Percentiles rank a stretch among this genome's conserved stretches.
phyloP scores from a whole-genome alignment of 2,113 vertebrate species.

The Pangasianodon hypophthalmus region DNA sequence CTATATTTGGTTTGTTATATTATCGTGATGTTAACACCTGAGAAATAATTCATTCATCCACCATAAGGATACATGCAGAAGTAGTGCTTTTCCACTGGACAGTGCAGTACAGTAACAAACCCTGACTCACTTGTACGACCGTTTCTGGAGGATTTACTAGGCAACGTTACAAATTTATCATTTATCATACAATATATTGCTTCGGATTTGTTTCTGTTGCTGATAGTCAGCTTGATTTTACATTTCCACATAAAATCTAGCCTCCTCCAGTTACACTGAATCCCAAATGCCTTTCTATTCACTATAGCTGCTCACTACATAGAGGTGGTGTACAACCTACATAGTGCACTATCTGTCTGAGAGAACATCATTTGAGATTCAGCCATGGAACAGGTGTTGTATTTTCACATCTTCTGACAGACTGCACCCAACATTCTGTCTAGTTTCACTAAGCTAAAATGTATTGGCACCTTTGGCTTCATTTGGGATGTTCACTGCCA shows the following conservation, averaged over 20 bases:
- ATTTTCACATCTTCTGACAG: neutral
- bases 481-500: neutral
- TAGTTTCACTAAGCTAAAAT: neutral
- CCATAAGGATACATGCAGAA: neutral
- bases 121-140: neutral
- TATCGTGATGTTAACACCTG: neutral
- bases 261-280: too few relatives aligned
- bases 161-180: neutral
- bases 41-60: neutral
- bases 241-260: neutral
- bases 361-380: neutral
- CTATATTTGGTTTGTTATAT: neutral
- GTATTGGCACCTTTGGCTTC: neutral
- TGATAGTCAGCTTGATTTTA: neutral
- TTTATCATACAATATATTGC: neutral
- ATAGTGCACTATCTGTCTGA: neutral
- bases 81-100: neutral
- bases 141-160: neutral
- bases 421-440: neutral
- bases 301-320: neutral
- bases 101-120: neutral
- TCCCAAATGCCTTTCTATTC: neutral
- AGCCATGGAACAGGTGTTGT: neutral
- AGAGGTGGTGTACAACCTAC: neutral
- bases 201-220: neutral